Conservation (phyloP, 2,113 vertebrate genomes). For the Podarcis raffonei region DNA sequence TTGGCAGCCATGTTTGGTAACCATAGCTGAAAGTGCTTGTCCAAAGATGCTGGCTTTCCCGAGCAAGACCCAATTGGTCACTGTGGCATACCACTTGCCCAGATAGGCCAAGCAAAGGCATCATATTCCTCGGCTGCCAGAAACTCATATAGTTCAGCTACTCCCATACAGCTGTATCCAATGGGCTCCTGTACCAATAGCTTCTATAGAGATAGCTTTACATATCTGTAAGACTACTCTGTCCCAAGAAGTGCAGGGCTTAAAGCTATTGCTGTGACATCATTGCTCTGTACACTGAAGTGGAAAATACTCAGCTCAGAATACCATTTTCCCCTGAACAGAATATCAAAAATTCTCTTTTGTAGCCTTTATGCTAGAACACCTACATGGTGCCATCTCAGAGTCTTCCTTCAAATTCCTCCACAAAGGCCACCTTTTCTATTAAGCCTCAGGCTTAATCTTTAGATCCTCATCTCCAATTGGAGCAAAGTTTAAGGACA, state of each 20-base stretch:
- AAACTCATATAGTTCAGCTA: background rate
- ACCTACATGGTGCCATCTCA: background rate
- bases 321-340: background rate
- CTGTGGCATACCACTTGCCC: background rate
- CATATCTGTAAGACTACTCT: background rate
- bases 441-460: background rate
- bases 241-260: background rate
- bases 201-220: background rate
- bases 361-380: too few species aligned
- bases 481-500: background rate
- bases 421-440: background rate
- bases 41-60: background rate
- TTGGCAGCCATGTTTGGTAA: background rate
- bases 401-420: background rate
- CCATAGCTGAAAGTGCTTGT: background rate
- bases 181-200: background rate
- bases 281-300: background rate
- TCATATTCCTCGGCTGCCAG: background rate
- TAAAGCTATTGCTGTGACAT: background rate
- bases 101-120: background rate
- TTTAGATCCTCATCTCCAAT: background rate
- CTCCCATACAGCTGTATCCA: background rate
- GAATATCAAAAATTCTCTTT: background rate
- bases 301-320: background rate
- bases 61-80: background rate